Base-by-base conservation (phyloP, 2,888 invertebrate species). In the Brachypalpus laphriformis region DNA sequence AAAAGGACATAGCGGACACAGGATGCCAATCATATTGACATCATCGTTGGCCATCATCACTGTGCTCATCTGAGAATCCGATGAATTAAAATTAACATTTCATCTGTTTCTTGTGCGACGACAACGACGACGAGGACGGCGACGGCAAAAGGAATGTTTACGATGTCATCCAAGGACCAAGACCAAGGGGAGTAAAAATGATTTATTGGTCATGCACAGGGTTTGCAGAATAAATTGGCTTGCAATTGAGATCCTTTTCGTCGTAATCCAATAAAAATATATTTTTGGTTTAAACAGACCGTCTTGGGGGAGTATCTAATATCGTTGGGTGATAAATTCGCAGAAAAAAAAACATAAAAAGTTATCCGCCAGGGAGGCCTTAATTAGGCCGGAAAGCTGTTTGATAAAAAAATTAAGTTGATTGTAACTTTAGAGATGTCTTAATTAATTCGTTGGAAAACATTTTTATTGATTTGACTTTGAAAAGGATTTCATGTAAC, bases 51-150 rank as follows among this genome's bases (percentile, higher is more conserved):
- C 28, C 20, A 25, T 4, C 31, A 7, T 7, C 31, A 49, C 22
- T 4, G 28, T 31, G 14, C 28, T 75, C 20, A 56, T 61, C 34
- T 25, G 25, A 25, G 45, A 22, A 56, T 65, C 47, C 65, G 18
- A 65, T 65, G 45, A 56, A 75, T 65, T 75, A 56, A 34, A 65
- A 75, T 75, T 75, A 56, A 56, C 31, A 56, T 75, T 75, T 54
- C 42, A 45, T 57, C 65, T 65, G 75, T 20, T 45, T n/a, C n/a
- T n/a, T 25, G 25, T 22, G 7, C 34, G 25, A 5, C 25, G 25
- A 25, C 25, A 25, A 25, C 25, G 5, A 25, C 25, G 25, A 2
- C 25, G 5, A n/a, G n/a, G n/a, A 25, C 16, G 59, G 14, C 8
- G 47, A 59, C 56, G 28, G 25, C 16, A 47, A 25, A 37, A 34